phyloP scores from a whole-genome alignment of 2,888 invertebrate species.

The Drepanosiphum platanoidis region DNA sequence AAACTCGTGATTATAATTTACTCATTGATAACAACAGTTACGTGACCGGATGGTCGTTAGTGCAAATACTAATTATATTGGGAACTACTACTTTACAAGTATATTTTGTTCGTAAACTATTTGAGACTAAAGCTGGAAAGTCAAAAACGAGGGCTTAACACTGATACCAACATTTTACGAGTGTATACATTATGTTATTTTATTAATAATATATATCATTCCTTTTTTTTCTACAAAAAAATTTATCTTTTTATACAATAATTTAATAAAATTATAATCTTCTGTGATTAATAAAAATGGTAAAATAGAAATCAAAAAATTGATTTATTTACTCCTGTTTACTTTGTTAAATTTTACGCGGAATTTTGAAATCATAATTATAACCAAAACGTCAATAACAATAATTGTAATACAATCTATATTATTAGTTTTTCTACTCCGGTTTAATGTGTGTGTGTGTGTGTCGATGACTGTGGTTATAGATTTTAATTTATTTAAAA shows the following conservation, averaged over 20 bases:
- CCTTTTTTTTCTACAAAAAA: constrained; percentile 21
- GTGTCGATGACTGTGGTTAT: too few species aligned
- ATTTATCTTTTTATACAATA: constrained; percentile 19
- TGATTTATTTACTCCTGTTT: neutral
- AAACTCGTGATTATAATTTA: constrained; percentile 84
- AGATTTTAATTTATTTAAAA: too few species aligned
- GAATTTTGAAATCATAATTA: too few species aligned
- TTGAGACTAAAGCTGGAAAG: constrained; percentile 68
- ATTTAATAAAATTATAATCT: constrained; percentile 15
- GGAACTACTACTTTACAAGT: constrained; percentile 84
- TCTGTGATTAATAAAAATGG: constrained; percentile 44
- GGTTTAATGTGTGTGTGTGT: too few species aligned
- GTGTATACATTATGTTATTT: constrained; percentile 8
- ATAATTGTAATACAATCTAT: too few species aligned
- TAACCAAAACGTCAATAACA: too few species aligned
- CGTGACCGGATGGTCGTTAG: constrained; percentile 88
- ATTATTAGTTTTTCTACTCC: too few species aligned
- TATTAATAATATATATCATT: constrained; percentile 26
- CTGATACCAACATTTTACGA: neutral
- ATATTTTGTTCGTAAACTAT: constrained; percentile 88
- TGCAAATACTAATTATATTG: constrained; percentile 85
- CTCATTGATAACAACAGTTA: constrained; percentile 84
- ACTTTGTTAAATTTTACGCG: too few species aligned
- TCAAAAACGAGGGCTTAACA: constrained; percentile 51
- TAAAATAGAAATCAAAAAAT: constrained; percentile 36